These are phyloP conservation scores for Nephila pilipes DNA, from an alignment of 1,140 invertebrate species.

Conservation along the genomic window DNA sequence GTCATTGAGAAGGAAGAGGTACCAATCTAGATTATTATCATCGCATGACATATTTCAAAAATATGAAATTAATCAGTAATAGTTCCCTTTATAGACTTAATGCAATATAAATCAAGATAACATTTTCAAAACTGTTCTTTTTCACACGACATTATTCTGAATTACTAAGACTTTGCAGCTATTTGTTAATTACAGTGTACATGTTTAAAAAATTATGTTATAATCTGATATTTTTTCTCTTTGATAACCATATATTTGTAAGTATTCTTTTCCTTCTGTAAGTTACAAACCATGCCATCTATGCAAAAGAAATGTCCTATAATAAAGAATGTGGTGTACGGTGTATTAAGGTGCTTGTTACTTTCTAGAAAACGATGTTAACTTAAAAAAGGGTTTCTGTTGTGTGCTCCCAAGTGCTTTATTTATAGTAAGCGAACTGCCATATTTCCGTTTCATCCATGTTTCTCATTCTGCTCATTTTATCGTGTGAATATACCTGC, in stretches of 20 bases:
- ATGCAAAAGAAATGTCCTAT: not conserved
- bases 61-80: no score
- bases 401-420: constrained; percentile 50
- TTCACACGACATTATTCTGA: not conserved
- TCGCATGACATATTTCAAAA: no score
- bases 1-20: no score
- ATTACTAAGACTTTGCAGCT: not conserved
- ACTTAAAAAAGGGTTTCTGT: not conserved
- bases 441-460: constrained; percentile 64
- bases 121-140: no score
- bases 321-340: constrained; percentile 7
- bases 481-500: constrained; percentile 19
- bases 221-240: no score
- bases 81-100: no score
- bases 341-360: not conserved
- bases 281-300: not conserved
- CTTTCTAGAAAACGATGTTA: not conserved
- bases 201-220: no score
- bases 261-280: no score
- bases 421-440: constrained; percentile 65
- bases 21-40: no score
- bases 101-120: no score
- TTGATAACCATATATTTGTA: no score
- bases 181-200: not conserved
- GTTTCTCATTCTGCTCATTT: constrained; percentile 3